phyloP scores from a whole-genome alignment of 2,797 vertebrate genomes.

The Lepilemur septentrionalis region DNA sequence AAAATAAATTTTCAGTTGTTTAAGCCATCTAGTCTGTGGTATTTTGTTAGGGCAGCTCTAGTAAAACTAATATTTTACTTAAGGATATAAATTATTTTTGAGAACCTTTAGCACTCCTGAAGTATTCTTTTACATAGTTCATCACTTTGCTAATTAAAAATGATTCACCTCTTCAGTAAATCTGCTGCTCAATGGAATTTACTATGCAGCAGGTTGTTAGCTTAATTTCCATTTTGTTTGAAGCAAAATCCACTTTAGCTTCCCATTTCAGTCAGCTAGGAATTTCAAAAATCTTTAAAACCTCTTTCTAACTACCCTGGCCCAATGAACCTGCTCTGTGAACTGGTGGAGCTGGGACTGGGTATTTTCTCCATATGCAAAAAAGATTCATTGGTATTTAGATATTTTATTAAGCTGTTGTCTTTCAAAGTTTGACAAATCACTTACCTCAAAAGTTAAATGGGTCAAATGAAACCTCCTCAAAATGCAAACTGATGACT shows the following conservation, averaged over 20 bases:
- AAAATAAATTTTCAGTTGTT: neutral
- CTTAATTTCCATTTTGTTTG: slow-evolving; percentile 30
- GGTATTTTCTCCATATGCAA: neutral
- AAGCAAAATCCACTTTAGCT: neutral
- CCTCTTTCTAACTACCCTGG: neutral
- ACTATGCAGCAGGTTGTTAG: neutral
- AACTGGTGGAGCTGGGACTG: accelerated
- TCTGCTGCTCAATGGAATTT: neutral
- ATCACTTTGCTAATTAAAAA: neutral
- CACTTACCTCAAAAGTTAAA: neutral
- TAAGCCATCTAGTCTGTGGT: neutral
- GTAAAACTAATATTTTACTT: neutral
- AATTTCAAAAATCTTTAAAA: neutral
- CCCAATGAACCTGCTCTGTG: neutral
- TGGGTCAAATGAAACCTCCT: neutral
- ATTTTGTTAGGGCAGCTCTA: neutral
- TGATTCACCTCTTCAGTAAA: neutral
- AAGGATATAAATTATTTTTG: neutral
- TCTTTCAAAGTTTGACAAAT: neutral
- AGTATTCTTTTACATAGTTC: neutral
- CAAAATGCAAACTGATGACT: neutral
- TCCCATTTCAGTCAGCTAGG: neutral
- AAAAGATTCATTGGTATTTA: neutral
- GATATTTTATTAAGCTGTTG: neutral
- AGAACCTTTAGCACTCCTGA: neutral